A percentile compares a stretch with the other conserved stretches of the same genome.
Conservation (phyloP, 2,113 vertebrate species). For the Myotis lucifugus region DNA sequence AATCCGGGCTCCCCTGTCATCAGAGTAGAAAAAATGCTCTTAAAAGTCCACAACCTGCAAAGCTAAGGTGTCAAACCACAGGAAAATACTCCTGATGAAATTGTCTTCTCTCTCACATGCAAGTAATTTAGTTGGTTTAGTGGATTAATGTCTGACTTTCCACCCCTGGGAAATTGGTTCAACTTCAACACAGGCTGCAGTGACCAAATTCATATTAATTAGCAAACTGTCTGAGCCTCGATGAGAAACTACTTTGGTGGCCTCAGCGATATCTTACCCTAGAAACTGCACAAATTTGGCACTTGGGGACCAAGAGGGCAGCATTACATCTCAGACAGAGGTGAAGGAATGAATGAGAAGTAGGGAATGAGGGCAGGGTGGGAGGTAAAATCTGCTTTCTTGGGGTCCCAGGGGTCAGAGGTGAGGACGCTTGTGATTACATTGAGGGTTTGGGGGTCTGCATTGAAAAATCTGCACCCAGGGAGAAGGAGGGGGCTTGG, state of each 20-base stretch:
- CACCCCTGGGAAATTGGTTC: conserved; percentile 69
- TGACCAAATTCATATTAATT: conserved; percentile 76
- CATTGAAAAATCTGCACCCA: fast-evolving
- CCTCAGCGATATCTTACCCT: conserved; percentile 34
- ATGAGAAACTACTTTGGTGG: conserved; percentile 55
- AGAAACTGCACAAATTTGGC: neutral
- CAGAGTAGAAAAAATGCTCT: neutral
- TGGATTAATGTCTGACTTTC: conserved; percentile 60
- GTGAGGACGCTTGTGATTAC: fast-evolving
- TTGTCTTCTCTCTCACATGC: conserved; percentile 48
- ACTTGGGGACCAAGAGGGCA: neutral
- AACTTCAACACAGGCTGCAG: conserved; percentile 47
- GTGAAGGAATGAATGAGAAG: neutral
- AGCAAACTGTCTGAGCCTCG: conserved; percentile 58
- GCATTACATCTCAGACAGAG: neutral
- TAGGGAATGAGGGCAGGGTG: fast-evolving
- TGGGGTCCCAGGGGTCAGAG: neutral
- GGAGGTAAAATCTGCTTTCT: neutral
- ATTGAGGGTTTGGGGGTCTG: fast-evolving
- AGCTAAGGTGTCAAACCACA: conserved; percentile 53
- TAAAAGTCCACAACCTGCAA: conserved; percentile 26
- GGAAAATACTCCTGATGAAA: conserved; percentile 65
- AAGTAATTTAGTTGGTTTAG: conserved; percentile 71
- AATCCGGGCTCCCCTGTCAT: neutral
- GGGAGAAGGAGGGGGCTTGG: fast-evolving